phyloP scores from a whole-genome alignment of 2,888 invertebrate species.

The Pachydiplax longipennis region DNA sequence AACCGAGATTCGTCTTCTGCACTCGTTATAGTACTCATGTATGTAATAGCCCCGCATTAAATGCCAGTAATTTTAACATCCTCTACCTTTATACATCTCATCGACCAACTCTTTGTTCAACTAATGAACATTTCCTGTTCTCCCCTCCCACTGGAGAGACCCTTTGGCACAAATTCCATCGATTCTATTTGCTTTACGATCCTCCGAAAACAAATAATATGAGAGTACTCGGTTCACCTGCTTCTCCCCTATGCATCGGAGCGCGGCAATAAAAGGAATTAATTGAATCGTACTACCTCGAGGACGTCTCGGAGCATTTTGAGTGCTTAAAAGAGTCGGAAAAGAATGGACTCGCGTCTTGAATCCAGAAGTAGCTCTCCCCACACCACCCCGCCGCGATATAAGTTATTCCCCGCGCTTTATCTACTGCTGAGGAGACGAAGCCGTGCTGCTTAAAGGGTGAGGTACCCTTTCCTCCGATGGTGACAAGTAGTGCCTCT shows the following conservation, averaged over 20 bases:
- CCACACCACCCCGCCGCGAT: background rate
- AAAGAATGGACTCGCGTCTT: background rate
- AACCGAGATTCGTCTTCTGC: too few relatives aligned
- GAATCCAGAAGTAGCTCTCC: background rate
- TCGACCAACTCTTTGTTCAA: too few relatives aligned
- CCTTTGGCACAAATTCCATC: background rate
- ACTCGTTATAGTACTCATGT: too few relatives aligned
- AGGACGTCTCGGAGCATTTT: background rate
- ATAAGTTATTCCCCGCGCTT: background rate
- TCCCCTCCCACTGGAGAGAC: background rate
- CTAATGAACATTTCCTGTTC: too few relatives aligned
- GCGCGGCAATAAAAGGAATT: background rate
- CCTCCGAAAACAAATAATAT: background rate
- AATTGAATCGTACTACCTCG: background rate
- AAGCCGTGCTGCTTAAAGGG: background rate
- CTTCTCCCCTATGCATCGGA: background rate
- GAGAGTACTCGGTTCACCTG: background rate
- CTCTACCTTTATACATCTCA: too few relatives aligned
- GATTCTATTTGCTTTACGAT: background rate
- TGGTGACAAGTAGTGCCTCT: slow-evolving; percentile 14
- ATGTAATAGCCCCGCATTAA: too few relatives aligned
- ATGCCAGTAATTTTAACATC: too few relatives aligned
- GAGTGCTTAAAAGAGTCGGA: background rate
- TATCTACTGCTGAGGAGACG: background rate
- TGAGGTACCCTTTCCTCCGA: background rate